phyloP scores from a whole-genome alignment of 2,888 invertebrate species.

The Melanophora roralis region DNA sequence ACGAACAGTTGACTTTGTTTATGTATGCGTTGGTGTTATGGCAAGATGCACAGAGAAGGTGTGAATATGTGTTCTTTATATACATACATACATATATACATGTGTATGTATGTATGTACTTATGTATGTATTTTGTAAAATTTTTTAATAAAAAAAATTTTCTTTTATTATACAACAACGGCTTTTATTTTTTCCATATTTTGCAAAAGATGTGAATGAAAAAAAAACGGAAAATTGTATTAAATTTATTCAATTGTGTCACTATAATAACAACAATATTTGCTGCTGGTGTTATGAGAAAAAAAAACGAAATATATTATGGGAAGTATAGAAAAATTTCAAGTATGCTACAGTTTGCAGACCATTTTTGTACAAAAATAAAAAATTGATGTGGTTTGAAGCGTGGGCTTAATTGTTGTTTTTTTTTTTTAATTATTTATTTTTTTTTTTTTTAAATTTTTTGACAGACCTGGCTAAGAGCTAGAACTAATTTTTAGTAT shows the following conservation, averaged over 20 bases:
- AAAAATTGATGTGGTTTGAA: too few relatives aligned
- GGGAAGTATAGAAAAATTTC: background rate
- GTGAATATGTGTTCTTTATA: background rate
- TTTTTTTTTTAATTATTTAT: too few relatives aligned
- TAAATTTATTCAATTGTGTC: slow-evolving; percentile 62
- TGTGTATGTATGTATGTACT: too few relatives aligned
- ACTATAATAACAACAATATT: slow-evolving; percentile 60
- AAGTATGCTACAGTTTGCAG: too few relatives aligned
- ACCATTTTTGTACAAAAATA: too few relatives aligned
- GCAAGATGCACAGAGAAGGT: background rate
- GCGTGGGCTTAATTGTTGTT: too few relatives aligned
- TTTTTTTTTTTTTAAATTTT: too few relatives aligned
- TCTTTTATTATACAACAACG: slow-evolving; percentile 2
- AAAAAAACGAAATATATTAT: background rate
- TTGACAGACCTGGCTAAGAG: too few relatives aligned
- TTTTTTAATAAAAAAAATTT: slow-evolving; percentile 41
- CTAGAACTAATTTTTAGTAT: too few relatives aligned
- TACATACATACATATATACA: too few relatives aligned
- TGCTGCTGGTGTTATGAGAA: slow-evolving; percentile 46
- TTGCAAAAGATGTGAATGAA: slow-evolving; percentile 17
- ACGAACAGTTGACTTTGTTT: slow-evolving; percentile 22
- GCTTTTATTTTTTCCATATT: slow-evolving; percentile 23
- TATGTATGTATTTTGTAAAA: slow-evolving; percentile 27
- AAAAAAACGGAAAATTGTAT: slow-evolving; percentile 46
- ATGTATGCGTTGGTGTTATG: background rate